Conservation (phyloP, 2,113 vertebrate species). For the Melanerpes aurifrons region DNA sequence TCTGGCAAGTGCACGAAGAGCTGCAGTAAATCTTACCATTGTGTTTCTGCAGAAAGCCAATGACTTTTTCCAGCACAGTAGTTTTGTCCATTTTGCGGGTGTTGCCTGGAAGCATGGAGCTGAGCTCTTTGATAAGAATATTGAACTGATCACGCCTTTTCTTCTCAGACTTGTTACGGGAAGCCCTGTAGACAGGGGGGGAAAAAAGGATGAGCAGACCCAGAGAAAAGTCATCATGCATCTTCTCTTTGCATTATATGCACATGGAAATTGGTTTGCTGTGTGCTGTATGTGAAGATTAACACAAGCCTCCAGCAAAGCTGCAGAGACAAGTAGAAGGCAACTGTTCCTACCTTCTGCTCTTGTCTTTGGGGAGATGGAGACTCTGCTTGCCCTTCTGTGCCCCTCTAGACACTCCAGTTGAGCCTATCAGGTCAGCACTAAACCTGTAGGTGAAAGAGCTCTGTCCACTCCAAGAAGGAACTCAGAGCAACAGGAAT, state of each 20-base stretch:
- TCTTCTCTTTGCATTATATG: background rate
- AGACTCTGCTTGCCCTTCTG: background rate
- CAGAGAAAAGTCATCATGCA: background rate
- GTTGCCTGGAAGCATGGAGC: conserved; percentile 85
- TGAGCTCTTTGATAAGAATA: conserved; percentile 86
- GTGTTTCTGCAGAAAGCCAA: conserved; percentile 84
- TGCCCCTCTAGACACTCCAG: background rate
- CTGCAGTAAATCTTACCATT: conserved; percentile 76
- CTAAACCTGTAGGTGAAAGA: background rate
- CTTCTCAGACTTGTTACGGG: conserved; percentile 87
- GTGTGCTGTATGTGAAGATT: background rate
- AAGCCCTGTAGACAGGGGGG: conserved; percentile 74
- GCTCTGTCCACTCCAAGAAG: background rate
- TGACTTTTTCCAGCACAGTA: conserved; percentile 85
- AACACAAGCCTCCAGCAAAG: background rate
- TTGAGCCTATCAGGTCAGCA: background rate
- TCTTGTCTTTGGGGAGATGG: background rate
- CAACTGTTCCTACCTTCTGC: background rate
- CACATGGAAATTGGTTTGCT: background rate
- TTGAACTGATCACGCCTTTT: conserved; percentile 87
- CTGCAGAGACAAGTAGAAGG: background rate
- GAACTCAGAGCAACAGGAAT: background rate
- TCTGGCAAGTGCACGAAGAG: background rate
- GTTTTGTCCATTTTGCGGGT: conserved; percentile 86
- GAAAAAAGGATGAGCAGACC: background rate